These are phyloP conservation scores for Oopsacas minuta DNA, from an alignment of 37 sponge, comb jelly and placozoan genomes.

Conservation along the genomic window DNA sequence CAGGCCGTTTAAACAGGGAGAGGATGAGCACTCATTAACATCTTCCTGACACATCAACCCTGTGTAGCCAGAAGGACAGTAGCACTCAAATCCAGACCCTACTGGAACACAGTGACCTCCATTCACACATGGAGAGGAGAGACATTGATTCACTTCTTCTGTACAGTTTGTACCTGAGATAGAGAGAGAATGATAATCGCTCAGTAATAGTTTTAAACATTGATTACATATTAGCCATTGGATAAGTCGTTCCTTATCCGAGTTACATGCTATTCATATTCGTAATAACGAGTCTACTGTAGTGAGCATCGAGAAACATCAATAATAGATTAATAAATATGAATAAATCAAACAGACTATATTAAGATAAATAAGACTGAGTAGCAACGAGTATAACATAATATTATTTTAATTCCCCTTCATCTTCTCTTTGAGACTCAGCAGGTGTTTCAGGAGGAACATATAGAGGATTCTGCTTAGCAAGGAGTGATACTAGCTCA, in stretches of 20 bases:
- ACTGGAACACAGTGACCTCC: slow-evolving; percentile 22
- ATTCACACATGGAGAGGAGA: slow-evolving; percentile 15
- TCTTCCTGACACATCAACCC: slow-evolving; percentile 36
- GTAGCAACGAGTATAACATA: not conserved
- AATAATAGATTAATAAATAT: not conserved
- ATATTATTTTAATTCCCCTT: not conserved
- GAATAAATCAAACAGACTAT: no score
- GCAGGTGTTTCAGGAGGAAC: not conserved
- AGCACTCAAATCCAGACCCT: slow-evolving; percentile 23
- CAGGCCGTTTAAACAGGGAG: slow-evolving; percentile 28
- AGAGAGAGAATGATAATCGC: no score
- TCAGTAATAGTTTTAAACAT: no score
- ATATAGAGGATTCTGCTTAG: not conserved
- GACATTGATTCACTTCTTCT: slow-evolving; percentile 25
- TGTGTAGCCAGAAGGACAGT: slow-evolving; percentile 41
- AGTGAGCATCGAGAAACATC: not conserved
- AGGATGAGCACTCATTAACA: slow-evolving; percentile 36
- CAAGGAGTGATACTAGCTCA: not conserved
- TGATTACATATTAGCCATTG: no score
- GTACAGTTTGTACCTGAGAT: slow-evolving; percentile 21
- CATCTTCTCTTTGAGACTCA: not conserved
- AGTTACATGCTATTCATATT: no score
- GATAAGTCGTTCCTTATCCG: no score
- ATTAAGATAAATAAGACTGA: not conserved
- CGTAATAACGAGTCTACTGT: no score